Evolutionary conservation across 2,113 vertebrate species (phyloP).

Genomic region (Odontophorus gujanensis): DNA sequence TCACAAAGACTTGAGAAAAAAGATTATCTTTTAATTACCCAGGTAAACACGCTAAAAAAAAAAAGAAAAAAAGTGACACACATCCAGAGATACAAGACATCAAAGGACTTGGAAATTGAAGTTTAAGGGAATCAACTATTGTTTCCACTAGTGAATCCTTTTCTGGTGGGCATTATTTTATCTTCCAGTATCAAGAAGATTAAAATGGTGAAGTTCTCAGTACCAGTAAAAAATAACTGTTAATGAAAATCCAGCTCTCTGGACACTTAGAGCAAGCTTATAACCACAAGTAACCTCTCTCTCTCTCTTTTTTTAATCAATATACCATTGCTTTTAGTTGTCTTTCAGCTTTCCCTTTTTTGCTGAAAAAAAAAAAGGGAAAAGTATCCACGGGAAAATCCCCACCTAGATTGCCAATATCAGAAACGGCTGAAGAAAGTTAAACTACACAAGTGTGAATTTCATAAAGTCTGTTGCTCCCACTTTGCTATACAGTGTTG

Average conservation of each 20-base stretch:
- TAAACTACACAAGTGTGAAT: conserved; percentile 69
- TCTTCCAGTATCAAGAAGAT: background rate
- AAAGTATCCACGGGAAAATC: too few relatives aligned
- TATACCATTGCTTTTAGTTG: background rate
- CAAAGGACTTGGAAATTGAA: background rate
- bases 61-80: background rate
- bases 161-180: background rate
- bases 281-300: background rate
- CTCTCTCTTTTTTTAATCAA: background rate
- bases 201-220: conserved; percentile 3
- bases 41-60: conserved; percentile 29
- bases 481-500: conserved; percentile 49
- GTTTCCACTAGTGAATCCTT: conserved; percentile 11
- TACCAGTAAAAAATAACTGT: background rate
- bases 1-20: background rate
- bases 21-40: conserved; percentile 13
- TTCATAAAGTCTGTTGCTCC: conserved; percentile 60
- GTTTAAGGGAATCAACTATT: background rate
- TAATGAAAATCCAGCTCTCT: background rate
- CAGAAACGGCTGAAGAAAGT: conserved; percentile 63
- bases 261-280: background rate
- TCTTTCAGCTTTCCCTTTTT: conserved; percentile 70
- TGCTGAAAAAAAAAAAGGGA: too few relatives aligned
- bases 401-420: conserved; percentile 56
- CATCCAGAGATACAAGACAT: background rate